These are phyloP conservation scores for Trachelus tabidus DNA, from an alignment of 2,888 invertebrate species.

Conservation along the genomic window DNA sequence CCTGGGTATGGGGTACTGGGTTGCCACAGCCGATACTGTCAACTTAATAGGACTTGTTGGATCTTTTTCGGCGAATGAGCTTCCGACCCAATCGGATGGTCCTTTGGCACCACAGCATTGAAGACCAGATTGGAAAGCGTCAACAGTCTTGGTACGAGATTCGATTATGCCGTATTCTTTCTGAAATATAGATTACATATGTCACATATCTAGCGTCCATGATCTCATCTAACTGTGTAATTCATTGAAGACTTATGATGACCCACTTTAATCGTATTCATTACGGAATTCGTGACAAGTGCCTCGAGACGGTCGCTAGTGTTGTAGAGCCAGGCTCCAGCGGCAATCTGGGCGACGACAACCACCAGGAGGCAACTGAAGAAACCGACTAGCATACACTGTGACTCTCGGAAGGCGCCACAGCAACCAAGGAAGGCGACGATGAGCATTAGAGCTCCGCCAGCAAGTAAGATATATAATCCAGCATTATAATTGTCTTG, in stretches of 20 bases:
- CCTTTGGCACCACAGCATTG: conserved; percentile 83
- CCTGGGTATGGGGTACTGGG: conserved; percentile 71
- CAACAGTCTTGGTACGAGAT: conserved; percentile 49
- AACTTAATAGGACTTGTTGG: conserved; percentile 66
- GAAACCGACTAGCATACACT: conserved; percentile 83
- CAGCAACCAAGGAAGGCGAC: conserved; percentile 87
- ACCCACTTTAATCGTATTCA: conserved; percentile 57
- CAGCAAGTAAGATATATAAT: conserved; percentile 78
- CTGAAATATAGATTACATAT: conserved; percentile 40
- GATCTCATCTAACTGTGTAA: background rate
- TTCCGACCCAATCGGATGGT: conserved; percentile 78
- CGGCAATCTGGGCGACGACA: conserved; percentile 82
- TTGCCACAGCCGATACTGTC: conserved; percentile 65
- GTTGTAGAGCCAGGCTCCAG: conserved; percentile 81
- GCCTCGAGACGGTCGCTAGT: conserved; percentile 76
- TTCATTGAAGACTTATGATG: background rate
- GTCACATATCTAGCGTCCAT: background rate
- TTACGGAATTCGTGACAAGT: conserved; percentile 69
- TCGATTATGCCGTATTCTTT: conserved; percentile 54
- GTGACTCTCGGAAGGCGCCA: conserved; percentile 82
- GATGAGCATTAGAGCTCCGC: conserved; percentile 78
- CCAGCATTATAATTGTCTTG: conserved; percentile 75
- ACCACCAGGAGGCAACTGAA: conserved; percentile 82
- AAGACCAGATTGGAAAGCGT: conserved; percentile 68
- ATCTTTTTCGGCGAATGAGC: conserved; percentile 70